phyloP scores from a whole-genome alignment of 2,888 invertebrate genomes.

The Beris chalybata region DNA sequence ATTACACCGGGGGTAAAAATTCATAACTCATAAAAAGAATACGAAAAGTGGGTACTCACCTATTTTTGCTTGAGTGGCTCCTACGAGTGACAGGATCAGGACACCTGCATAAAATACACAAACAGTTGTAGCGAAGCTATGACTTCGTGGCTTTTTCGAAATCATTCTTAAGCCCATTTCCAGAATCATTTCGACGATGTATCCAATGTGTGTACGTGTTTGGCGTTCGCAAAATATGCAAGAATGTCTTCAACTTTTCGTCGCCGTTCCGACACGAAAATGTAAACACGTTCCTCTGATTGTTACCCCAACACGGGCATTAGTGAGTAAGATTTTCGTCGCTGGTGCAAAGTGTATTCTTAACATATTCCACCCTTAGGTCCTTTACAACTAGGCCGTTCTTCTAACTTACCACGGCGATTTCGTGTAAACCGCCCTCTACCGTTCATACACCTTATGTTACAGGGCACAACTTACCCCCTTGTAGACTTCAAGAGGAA shows the following conservation, averaged over 20 bases:
- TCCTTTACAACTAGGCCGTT: constrained; percentile 20
- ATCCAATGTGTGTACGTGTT: constrained; percentile 33
- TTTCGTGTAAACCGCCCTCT: too few species aligned
- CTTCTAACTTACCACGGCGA: not conserved
- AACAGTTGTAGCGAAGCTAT: constrained; percentile 1
- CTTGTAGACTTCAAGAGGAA: not conserved
- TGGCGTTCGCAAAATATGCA: constrained; percentile 23
- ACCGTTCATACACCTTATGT: too few species aligned
- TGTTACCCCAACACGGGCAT: constrained; percentile 23
- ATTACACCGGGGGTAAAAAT: too few species aligned
- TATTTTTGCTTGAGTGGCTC: constrained; percentile 35
- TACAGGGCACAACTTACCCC: too few species aligned
- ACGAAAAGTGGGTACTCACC: constrained; percentile 26
- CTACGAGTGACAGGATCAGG: constrained; percentile 23
- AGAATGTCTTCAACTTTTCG: constrained; percentile 28
- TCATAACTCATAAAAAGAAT: not conserved
- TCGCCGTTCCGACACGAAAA: constrained; percentile 18
- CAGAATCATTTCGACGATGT: constrained; percentile 15
- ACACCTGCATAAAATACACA: constrained; percentile 31
- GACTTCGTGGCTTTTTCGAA: constrained; percentile 1
- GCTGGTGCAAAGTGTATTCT: constrained; percentile 17
- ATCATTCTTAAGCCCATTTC: constrained; percentile 4
- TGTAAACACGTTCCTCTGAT: constrained; percentile 33
- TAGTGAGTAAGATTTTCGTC: constrained; percentile 26
- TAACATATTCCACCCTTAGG: constrained; percentile 29